These are phyloP conservation scores for Sebastes ruberrimus DNA, from an alignment of 2,797 vertebrate species.

Conservation along the genomic window DNA sequence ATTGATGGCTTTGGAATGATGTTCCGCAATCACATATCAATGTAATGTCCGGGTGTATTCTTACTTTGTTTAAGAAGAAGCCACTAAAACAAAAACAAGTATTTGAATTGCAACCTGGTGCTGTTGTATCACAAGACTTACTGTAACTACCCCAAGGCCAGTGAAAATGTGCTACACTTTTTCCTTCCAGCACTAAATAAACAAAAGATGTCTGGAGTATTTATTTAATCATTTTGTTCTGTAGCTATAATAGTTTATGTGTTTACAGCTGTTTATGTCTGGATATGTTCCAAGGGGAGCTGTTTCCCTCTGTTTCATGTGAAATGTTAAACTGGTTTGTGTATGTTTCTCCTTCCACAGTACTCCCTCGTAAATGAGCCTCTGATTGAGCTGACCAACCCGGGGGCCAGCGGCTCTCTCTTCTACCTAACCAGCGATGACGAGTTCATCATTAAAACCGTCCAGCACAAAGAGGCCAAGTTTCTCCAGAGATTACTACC, in stretches of 20 bases:
- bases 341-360: slow-evolving; percentile 70
- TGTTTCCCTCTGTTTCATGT: not conserved
- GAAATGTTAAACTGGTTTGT: slow-evolving; percentile 13
- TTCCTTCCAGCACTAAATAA: not conserved
- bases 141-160: not conserved
- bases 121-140: not conserved
- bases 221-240: not conserved
- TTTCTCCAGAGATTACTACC: slow-evolving; percentile 98
- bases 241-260: not conserved
- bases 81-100: not conserved
- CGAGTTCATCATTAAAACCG: slow-evolving; percentile 99
- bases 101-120: not conserved
- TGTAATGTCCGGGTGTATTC: not conserved
- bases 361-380: slow-evolving; percentile 97
- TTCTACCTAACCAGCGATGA: slow-evolving; percentile 98
- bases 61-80: not conserved
- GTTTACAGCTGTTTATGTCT: slow-evolving; percentile 4
- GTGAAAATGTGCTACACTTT: not conserved
- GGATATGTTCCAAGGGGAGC: not conserved
- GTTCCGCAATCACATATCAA: not conserved
- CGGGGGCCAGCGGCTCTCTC: slow-evolving; percentile 95
- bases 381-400: slow-evolving; percentile 95
- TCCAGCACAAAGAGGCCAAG: slow-evolving; percentile 98
- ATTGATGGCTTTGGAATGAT: not conserved
- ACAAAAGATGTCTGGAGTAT: not conserved